Percentiles rank a stretch among this genome's conserved stretches.
phyloP scores from a whole-genome alignment of 2,797 vertebrate species.

The Perodicticus potto region DNA sequence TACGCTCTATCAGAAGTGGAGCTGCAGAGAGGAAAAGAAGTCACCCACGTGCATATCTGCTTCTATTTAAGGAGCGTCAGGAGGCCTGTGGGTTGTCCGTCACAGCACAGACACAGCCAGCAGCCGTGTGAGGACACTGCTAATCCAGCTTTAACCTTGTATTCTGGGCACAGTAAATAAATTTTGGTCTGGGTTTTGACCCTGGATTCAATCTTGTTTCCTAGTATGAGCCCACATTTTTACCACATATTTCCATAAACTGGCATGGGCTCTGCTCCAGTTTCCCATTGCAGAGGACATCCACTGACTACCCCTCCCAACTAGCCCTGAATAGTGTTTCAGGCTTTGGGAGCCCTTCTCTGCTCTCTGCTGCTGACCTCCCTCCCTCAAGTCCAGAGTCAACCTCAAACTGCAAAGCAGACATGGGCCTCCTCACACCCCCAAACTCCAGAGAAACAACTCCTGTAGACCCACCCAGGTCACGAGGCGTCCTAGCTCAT shows the following conservation, averaged over 20 bases:
- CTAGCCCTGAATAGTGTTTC: not conserved
- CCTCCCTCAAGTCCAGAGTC: not conserved
- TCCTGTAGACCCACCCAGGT: not conserved
- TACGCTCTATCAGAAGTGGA: not conserved
- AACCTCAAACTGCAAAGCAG: not conserved
- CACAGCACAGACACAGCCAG: not conserved
- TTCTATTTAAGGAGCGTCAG: not conserved
- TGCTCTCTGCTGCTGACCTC: not conserved
- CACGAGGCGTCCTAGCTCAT: not conserved
- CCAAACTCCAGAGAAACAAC: slow-evolving; percentile 1
- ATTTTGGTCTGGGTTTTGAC: not conserved
- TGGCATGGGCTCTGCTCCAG: rapidly evolving
- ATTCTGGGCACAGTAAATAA: not conserved
- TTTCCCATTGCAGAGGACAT: not conserved
- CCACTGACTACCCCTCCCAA: not conserved
- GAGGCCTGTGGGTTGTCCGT: not conserved
- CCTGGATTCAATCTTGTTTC: not conserved
- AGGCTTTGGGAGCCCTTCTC: not conserved
- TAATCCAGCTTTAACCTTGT: not conserved
- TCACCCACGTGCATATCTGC: not conserved
- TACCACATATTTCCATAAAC: not conserved
- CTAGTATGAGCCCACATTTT: not conserved
- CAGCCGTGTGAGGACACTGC: not conserved
- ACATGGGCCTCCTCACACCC: not conserved
- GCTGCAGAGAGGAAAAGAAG: not conserved